Evolutionary conservation across 2,113 vertebrate species (phyloP).

Genomic region (Stomatorhinus ivindoensis): DNA sequence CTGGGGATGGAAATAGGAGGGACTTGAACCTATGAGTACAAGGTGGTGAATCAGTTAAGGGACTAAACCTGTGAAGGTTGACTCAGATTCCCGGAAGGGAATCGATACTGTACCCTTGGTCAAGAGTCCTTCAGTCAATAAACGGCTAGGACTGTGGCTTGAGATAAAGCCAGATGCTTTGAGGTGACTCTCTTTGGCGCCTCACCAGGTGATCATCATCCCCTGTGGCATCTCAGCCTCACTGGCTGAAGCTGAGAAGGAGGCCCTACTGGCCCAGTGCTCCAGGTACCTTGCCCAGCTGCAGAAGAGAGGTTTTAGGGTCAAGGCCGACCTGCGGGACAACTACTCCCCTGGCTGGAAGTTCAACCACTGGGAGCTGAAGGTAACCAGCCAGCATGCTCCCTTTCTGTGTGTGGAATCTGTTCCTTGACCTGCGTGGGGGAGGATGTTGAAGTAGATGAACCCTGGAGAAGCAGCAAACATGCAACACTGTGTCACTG

Average conservation of each 20-base stretch:
- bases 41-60: background rate
- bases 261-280: slow-evolving; percentile 74
- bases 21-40: background rate
- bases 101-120: background rate
- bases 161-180: background rate
- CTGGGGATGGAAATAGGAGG: background rate
- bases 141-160: background rate
- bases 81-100: background rate
- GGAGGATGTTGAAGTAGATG: background rate
- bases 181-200: background rate
- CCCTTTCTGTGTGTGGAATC: background rate
- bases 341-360: slow-evolving; percentile 99
- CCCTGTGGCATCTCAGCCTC: slow-evolving; percentile 88
- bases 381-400: slow-evolving; percentile 57
- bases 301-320: slow-evolving; percentile 61
- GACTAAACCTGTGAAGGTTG: background rate
- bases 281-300: slow-evolving; percentile 68
- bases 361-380: slow-evolving; percentile 98
- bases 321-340: slow-evolving; percentile 74
- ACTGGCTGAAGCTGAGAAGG: slow-evolving; percentile 78
- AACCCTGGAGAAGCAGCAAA: background rate
- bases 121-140: background rate
- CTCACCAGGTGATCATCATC: slow-evolving; percentile 79
- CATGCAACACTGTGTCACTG: background rate
- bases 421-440: background rate